Evolutionary conservation across 1,140 invertebrate species (phyloP).

Genomic region (Achroia grisella): DNA sequence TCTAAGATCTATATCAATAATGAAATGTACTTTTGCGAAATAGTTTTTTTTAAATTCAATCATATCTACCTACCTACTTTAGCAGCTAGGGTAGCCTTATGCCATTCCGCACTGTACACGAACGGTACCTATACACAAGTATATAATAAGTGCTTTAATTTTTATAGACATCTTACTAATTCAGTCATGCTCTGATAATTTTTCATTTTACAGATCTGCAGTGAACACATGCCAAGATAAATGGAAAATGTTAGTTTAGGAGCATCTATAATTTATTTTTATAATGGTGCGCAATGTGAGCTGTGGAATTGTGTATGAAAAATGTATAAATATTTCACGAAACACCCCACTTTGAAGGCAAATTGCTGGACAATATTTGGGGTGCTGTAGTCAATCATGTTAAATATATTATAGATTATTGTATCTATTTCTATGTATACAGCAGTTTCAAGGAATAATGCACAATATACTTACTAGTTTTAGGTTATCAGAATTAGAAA

Average conservation of each 20-base stretch:
- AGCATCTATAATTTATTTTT: slow-evolving; percentile 71
- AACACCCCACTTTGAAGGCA: slow-evolving; percentile 42
- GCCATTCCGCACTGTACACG: no score
- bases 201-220: slow-evolving; percentile 53
- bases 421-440: slow-evolving; percentile 50
- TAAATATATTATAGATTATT: slow-evolving; percentile 50
- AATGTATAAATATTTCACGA: slow-evolving; percentile 42
- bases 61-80: no score
- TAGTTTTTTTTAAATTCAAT: no score
- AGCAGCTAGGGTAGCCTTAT: no score
- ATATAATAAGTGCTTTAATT: no score
- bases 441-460: slow-evolving; percentile 53
- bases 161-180: no score
- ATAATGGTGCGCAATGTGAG: slow-evolving; percentile 68
- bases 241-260: slow-evolving; percentile 53
- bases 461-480: slow-evolving; percentile 43
- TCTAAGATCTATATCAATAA: no score
- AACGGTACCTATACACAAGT: no score
- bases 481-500: slow-evolving; percentile 31
- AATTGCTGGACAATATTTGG: slow-evolving; percentile 55
- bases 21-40: no score
- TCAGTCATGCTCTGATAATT: not conserved
- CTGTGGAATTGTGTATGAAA: slow-evolving; percentile 64
- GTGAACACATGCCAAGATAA: slow-evolving; percentile 71
- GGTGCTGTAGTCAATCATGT: slow-evolving; percentile 70